phyloP scores from a whole-genome alignment of 2,113 vertebrate genomes.

The Oophaga pumilio region DNA sequence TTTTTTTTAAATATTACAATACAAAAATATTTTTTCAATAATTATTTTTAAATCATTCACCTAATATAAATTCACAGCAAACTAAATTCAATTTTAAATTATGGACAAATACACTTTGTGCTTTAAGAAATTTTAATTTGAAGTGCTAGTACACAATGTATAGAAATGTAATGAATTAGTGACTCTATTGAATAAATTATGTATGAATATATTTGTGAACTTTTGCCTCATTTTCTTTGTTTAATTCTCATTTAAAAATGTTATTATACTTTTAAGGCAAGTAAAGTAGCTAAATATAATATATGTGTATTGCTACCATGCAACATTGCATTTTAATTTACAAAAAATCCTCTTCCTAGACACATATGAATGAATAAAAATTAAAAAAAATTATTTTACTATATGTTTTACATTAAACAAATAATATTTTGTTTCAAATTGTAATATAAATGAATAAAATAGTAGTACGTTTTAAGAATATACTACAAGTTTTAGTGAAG shows the following conservation, averaged over 20 bases:
- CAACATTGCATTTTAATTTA: slow-evolving; percentile 70
- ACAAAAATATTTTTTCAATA: slow-evolving; percentile 78
- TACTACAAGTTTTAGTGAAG: neutral
- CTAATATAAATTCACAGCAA: slow-evolving; percentile 69
- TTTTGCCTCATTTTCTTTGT: slow-evolving; percentile 67
- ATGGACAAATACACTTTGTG: slow-evolving; percentile 73
- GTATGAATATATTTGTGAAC: slow-evolving; percentile 61
- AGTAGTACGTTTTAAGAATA: neutral
- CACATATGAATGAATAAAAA: neutral
- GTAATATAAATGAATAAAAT: neutral
- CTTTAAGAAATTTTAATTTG: slow-evolving; percentile 72
- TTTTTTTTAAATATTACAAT: slow-evolving; percentile 64
- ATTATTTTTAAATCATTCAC: slow-evolving; percentile 70
- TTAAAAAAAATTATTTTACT: neutral
- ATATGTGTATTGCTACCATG: slow-evolving; percentile 73
- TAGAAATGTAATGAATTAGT: slow-evolving; percentile 41
- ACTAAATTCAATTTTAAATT: slow-evolving; percentile 57
- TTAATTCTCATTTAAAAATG: slow-evolving; percentile 7
- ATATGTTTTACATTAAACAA: neutral
- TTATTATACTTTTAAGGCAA: slow-evolving; percentile 71
- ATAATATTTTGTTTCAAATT: neutral
- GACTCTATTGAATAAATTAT: slow-evolving; percentile 64
- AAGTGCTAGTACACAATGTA: slow-evolving; percentile 65
- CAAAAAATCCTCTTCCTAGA: slow-evolving; percentile 57
- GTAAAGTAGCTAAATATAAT: slow-evolving; percentile 70